phyloP scores from a whole-genome alignment of 1,140 invertebrate genomes.

The Melanaphis sacchari region DNA sequence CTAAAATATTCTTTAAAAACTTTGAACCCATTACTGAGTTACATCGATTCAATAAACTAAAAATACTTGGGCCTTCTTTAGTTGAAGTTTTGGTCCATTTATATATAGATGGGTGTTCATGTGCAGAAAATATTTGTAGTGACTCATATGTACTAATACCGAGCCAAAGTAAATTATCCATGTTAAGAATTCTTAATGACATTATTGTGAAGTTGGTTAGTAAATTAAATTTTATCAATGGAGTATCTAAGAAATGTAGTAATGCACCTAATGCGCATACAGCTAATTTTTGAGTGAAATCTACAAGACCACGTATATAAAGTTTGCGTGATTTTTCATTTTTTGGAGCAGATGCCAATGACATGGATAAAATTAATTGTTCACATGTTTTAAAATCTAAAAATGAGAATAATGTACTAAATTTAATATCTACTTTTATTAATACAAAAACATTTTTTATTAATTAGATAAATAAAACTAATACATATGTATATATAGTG shows the following conservation, averaged over 20 bases:
- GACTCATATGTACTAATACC: conserved; percentile 76
- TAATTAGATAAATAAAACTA: too few species aligned
- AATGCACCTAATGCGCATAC: conserved; percentile 77
- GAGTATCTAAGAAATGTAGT: conserved; percentile 74
- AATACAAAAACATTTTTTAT: background rate
- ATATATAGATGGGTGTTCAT: conserved; percentile 78
- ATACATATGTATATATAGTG: too few species aligned
- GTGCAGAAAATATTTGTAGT: conserved; percentile 77
- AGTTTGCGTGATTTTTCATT: conserved; percentile 69
- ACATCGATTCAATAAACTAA: conserved; percentile 79
- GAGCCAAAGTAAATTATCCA: conserved; percentile 73
- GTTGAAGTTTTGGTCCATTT: conserved; percentile 68
- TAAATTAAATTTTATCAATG: conserved; percentile 70
- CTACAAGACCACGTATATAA: conserved; percentile 74
- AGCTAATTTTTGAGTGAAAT: conserved; percentile 70
- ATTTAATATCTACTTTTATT: background rate
- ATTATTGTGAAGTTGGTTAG: conserved; percentile 68
- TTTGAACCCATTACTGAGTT: conserved; percentile 74
- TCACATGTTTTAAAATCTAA: conserved; percentile 71
- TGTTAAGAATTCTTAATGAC: conserved; percentile 69
- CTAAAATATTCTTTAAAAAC: conserved; percentile 67
- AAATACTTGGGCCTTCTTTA: conserved; percentile 61
- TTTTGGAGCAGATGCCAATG: conserved; percentile 69
- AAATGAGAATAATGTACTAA: conserved; percentile 59
- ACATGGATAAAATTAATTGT: conserved; percentile 69